phyloP scores from a whole-genome alignment of 1,140 invertebrate genomes.

The Anadara kagoshimensis region DNA sequence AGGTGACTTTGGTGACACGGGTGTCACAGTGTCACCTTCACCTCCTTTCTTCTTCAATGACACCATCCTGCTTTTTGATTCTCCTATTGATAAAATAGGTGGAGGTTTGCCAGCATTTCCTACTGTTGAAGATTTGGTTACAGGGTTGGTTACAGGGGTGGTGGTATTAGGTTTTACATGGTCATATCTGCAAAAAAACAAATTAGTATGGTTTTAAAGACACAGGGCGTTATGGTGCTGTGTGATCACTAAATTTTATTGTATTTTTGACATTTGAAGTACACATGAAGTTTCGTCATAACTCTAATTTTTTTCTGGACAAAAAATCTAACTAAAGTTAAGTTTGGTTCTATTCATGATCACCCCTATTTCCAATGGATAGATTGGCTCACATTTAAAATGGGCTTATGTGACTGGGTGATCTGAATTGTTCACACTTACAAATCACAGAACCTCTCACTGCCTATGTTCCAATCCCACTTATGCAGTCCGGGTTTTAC shows the following conservation, averaged over 20 bases:
- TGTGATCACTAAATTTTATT: too few relatives aligned
- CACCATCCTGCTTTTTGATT: slow-evolving; percentile 50
- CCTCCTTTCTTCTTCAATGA: slow-evolving; percentile 51
- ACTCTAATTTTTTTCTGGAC: too few relatives aligned
- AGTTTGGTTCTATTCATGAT: too few relatives aligned
- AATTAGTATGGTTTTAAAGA: slow-evolving; percentile 4
- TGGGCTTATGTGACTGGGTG: too few relatives aligned
- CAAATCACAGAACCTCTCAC: too few relatives aligned
- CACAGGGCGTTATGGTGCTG: not conserved
- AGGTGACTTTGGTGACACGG: slow-evolving; percentile 44
- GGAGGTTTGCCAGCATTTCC: slow-evolving; percentile 16
- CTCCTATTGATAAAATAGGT: slow-evolving; percentile 18
- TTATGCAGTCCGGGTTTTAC: too few relatives aligned
- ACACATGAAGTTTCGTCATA: too few relatives aligned
- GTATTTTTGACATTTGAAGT: not conserved
- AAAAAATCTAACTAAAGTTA: too few relatives aligned
- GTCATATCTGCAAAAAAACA: slow-evolving; percentile 61
- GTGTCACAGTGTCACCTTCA: not conserved
- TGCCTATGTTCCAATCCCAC: too few relatives aligned
- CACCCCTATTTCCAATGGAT: slow-evolving; percentile 1
- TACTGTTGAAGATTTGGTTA: slow-evolving; percentile 33
- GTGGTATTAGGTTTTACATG: slow-evolving; percentile 54
- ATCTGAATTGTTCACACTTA: too few relatives aligned
- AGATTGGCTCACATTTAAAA: too few relatives aligned
- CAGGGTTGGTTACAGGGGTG: too few relatives aligned